Base-by-base conservation (phyloP, 2,888 invertebrate genomes). In the Tryphoninae sp. region DNA sequence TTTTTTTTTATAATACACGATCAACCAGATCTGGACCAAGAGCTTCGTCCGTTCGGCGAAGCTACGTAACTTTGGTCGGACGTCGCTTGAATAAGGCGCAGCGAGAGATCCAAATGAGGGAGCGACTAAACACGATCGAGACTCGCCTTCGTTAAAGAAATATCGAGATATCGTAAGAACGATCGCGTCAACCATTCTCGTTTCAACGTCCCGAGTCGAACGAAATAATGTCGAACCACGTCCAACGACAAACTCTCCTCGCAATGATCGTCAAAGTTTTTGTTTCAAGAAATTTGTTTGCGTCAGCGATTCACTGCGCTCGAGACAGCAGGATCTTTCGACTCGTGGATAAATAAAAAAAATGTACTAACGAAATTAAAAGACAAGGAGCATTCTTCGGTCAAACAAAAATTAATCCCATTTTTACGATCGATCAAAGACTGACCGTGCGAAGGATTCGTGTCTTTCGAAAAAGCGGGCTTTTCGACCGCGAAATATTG, bases 251-350 rank as follows among this genome's bases (percentile, higher is more conserved):
- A 55, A 45, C 65, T 55, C 74, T 33, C 33, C 33, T 33, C 55
- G 62, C 64, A 64, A 53, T 53, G 65, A 80, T 80, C 71, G 65
- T 65, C 75, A 61, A 69, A 71, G 42, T 69, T 80, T 71, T 65
- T 59, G 9, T 19, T 49, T 49, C 40, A 9, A 45, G 22, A 51
- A 75, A 65, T 76, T 71, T 80, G 40, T 72, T 80, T 69, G 45
- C 40, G 53, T 71, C n/a, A 75, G 55, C 58, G 75, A 80, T 26
- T 75, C 71, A 61, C 19, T 42, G 42, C 16, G 72, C 58, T 26
- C 33, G 11, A 40, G 40, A 45, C 4, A 19, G 11, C 33, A 64
- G 19, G 33, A 40, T n/a, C 4, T 53, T 40, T 74, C 51, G 62
- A 53, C n/a, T 62, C n/a, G 62, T 42, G 55, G 26, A 64, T 45